These are phyloP conservation scores for Cordylochernes scorpioides DNA, from an alignment of 2,888 invertebrate species.

Conservation along the genomic window DNA sequence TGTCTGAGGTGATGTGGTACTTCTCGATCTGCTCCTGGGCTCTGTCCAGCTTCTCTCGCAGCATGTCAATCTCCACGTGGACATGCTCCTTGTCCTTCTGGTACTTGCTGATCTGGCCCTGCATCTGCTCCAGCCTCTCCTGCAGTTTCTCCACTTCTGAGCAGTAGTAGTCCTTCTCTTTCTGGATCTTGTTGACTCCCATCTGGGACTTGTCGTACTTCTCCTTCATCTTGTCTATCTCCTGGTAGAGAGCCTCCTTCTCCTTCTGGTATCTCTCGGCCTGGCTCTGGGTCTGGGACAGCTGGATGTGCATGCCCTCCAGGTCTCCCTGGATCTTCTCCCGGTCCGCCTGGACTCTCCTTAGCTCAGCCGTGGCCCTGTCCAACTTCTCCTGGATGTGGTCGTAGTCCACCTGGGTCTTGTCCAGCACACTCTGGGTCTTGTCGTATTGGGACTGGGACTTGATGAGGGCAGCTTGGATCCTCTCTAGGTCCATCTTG, in stretches of 20 bases:
- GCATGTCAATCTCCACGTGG: slow-evolving; percentile 54
- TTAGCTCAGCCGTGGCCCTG: slow-evolving; percentile 15
- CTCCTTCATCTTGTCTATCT: slow-evolving; percentile 56
- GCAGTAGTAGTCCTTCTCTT: slow-evolving; percentile 55
- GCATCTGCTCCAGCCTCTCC: slow-evolving; percentile 51
- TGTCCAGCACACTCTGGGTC: slow-evolving; percentile 57
- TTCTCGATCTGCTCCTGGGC: slow-evolving; percentile 22
- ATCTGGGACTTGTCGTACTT: slow-evolving; percentile 63
- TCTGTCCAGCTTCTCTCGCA: slow-evolving; percentile 67
- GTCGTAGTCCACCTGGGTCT: slow-evolving; percentile 33
- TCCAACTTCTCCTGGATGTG: slow-evolving; percentile 20
- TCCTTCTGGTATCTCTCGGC: slow-evolving; percentile 66
- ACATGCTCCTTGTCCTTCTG: slow-evolving; percentile 59
- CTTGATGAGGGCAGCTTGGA: slow-evolving; percentile 60
- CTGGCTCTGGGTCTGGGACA: slow-evolving; percentile 60
- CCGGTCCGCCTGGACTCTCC: slow-evolving; percentile 43
- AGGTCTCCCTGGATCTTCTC: slow-evolving; percentile 72
- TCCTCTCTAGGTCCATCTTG: slow-evolving; percentile 18
- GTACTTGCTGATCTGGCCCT: slow-evolving; percentile 49
- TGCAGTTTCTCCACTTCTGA: slow-evolving; percentile 53
- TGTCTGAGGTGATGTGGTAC: slow-evolving; percentile 53
- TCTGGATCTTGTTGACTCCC: slow-evolving; percentile 47
- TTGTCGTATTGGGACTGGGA: slow-evolving; percentile 75
- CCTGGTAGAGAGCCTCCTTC: slow-evolving; percentile 52
- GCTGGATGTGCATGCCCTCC: slow-evolving; percentile 61